Evolutionary conservation across 2,888 invertebrate species (phyloP).

Genomic region (Carterocephalus palaemon): DNA sequence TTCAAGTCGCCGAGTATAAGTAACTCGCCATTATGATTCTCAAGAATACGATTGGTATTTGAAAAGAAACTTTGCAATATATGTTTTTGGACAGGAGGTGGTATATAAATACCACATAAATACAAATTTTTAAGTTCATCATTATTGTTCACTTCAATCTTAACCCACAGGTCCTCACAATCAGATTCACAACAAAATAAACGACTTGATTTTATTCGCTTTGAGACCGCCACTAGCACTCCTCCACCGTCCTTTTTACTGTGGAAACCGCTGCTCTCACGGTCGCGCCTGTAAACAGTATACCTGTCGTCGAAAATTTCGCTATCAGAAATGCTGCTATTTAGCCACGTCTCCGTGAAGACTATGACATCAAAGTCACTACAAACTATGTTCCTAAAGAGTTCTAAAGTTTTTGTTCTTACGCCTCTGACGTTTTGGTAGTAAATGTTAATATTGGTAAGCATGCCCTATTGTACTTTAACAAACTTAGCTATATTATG

Average conservation of each 20-base stretch:
- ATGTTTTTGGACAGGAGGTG: slow-evolving; percentile 18
- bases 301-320: slow-evolving; percentile 17
- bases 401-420: neutral
- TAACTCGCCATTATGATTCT: neutral
- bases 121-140: neutral
- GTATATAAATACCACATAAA: slow-evolving; percentile 20
- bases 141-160: neutral
- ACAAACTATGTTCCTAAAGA: slow-evolving; percentile 2
- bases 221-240: slow-evolving; percentile 5
- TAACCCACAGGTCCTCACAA: slow-evolving; percentile 25
- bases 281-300: slow-evolving; percentile 14
- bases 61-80: slow-evolving; percentile 12
- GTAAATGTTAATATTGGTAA: neutral
- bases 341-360: slow-evolving; percentile 22
- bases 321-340: slow-evolving; percentile 3
- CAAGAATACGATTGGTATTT: slow-evolving; percentile 14
- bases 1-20: slow-evolving; percentile 18
- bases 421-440: slow-evolving; percentile 8
- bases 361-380: slow-evolving; percentile 8
- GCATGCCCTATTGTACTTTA: neutral
- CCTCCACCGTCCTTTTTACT: slow-evolving; percentile 11
- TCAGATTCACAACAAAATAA: slow-evolving; percentile 1
- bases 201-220: neutral
- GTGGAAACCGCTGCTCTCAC: slow-evolving; percentile 10
- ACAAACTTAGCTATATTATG: slow-evolving; percentile 4